Base-by-base conservation (phyloP, 1,140 invertebrate genomes). In the Halesus radiatus region DNA sequence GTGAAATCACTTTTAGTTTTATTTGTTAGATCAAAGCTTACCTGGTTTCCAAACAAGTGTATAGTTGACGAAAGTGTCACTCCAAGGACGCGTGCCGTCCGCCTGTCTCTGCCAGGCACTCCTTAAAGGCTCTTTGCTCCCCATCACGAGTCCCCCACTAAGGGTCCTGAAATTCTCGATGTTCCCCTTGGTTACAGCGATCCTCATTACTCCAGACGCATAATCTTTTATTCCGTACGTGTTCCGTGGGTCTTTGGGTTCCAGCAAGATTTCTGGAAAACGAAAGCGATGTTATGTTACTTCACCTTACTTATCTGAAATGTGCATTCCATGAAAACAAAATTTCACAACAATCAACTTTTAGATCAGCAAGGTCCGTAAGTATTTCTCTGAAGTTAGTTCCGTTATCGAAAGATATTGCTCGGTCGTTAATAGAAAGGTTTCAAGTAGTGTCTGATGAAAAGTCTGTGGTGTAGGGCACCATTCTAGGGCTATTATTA, bases 61-160 rank as follows among this genome's bases (percentile, higher is more conserved):
- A 77, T 92, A 95, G 53, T 88, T 90, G 82, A 95, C 93, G 84
- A 91, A 95, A 45, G 92, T 90, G 23, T 91, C 89, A 50, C 87
- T 89, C 93, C 93, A 94, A 70, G 87, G 86, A 6, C 88, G 83
- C 26, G 87, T 85, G 7, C 87, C 86, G 50, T 87, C 84, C 52
- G 86, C 87, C 79, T 88, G 88, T 66, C 86, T 87, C 74, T 88
- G 45, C 8, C 86, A 78, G 23, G 83, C 80, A 3, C 85, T 82
- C 32, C 88, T 85, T 84, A 86, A 87, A 0, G 87, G 87, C 10
- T 89, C 88, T 0, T 84, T 79, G 75, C 87, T 88, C 16, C 85
- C 85, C 15, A 89, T 84, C 1, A 89, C 74, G 2, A 88, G 85
- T 3, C 88, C 88, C 80, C 86, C 85, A 78, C 88, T 86, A 66